phyloP scores from a whole-genome alignment of 2,113 vertebrate genomes.

The Aix galericulata region DNA sequence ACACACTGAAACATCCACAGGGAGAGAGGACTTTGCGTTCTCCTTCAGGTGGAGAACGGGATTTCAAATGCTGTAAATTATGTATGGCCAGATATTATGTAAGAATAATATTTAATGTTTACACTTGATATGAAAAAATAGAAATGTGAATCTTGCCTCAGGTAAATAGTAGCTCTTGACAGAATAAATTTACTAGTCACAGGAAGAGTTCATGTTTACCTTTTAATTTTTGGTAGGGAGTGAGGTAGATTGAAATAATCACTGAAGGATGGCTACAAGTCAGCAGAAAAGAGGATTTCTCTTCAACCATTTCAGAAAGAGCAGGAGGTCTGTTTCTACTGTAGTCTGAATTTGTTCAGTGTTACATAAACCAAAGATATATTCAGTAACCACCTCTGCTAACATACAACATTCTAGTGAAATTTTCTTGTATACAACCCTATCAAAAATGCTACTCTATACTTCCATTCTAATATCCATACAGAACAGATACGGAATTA shows the following conservation, averaged over 20 bases:
- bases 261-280: not conserved
- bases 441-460: not conserved
- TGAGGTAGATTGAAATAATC: not conserved
- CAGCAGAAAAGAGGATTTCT: constrained; percentile 32
- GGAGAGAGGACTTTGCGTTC: not conserved
- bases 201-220: not conserved
- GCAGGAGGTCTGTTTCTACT: not conserved
- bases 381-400: not conserved
- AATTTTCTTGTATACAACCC: not conserved
- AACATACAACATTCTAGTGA: not conserved
- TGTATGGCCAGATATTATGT: not conserved
- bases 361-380: not conserved
- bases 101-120: constrained; percentile 33
- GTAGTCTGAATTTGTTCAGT: not conserved
- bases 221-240: not conserved
- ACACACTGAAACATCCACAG: not conserved
- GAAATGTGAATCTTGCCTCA: not conserved
- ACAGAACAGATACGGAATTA: not conserved
- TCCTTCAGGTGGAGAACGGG: not conserved
- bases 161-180: constrained; percentile 14
- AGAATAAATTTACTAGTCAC: constrained; percentile 4
- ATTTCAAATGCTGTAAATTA: constrained; percentile 41
- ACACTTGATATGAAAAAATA: not conserved
- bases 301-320: not conserved
- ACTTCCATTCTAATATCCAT: not conserved